These are phyloP conservation scores for Pantherophis guttatus DNA, from an alignment of 2,113 vertebrate species.

Conservation along the genomic window DNA sequence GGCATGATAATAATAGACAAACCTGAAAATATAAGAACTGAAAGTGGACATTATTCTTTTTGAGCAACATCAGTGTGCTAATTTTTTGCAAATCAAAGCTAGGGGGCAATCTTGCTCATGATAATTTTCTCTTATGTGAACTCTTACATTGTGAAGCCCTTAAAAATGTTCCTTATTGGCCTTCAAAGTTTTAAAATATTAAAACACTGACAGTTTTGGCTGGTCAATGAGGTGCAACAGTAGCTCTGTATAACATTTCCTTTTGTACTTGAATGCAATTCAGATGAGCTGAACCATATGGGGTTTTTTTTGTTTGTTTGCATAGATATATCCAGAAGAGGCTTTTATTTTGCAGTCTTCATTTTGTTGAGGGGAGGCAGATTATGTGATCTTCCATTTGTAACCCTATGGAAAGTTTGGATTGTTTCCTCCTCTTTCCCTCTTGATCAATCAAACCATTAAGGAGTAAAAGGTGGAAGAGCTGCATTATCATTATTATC, in stretches of 20 bases:
- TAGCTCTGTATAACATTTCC: neutral
- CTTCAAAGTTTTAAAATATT: neutral
- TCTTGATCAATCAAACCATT: neutral
- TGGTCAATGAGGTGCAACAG: neutral
- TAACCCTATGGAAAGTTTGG: neutral
- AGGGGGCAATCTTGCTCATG: slow-evolving; percentile 60
- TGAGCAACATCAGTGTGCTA: neutral
- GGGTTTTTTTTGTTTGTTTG: neutral
- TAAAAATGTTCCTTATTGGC: neutral
- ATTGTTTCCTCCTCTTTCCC: neutral
- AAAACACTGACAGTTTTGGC: neutral
- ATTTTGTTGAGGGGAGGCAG: neutral
- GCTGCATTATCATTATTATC: neutral
- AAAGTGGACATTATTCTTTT: neutral
- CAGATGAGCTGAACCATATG: neutral
- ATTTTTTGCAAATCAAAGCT: slow-evolving; percentile 43
- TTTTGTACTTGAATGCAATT: neutral
- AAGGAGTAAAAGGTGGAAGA: neutral
- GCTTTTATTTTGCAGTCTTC: neutral
- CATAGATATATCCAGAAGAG: neutral
- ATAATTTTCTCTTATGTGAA: slow-evolving; percentile 18
- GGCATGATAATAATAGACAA: neutral
- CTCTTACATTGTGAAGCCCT: neutral
- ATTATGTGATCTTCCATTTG: neutral
- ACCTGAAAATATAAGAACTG: neutral